A percentile compares a stretch with the other conserved stretches of the same genome.
Evolutionary conservation across 2,888 invertebrate species (phyloP).

Genomic region (Athripsodes cinereus): DNA sequence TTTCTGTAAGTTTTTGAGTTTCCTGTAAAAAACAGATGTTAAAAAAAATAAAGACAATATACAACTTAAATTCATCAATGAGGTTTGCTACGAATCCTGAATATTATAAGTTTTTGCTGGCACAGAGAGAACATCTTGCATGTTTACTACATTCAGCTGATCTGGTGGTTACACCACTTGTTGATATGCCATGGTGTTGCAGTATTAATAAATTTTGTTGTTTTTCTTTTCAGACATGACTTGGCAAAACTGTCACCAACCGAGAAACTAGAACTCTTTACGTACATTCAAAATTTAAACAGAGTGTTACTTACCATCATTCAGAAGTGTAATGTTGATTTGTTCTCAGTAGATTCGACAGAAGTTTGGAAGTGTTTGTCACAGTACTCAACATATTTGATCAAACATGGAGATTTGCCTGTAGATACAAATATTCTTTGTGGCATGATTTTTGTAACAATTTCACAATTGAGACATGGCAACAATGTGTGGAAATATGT

Average conservation of each 20-base stretch:
- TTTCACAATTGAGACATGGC: slow-evolving; percentile 33
- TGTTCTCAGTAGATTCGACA: slow-evolving; percentile 19
- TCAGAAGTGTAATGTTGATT: slow-evolving; percentile 34
- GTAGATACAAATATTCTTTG: slow-evolving; percentile 52
- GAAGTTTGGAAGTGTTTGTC: slow-evolving; percentile 28
- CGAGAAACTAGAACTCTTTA: slow-evolving; percentile 24
- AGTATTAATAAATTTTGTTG: too few relatives aligned
- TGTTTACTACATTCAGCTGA: too few relatives aligned
- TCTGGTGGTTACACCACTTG: too few relatives aligned
- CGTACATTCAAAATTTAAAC: slow-evolving; percentile 39
- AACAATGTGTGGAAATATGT: slow-evolving; percentile 24
- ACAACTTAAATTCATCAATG: too few relatives aligned
- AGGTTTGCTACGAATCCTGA: too few relatives aligned
- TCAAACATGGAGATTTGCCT: slow-evolving; percentile 39
- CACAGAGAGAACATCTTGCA: too few relatives aligned
- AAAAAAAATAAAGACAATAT: too few relatives aligned
- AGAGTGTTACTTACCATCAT: slow-evolving; percentile 37
- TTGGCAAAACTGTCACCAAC: slow-evolving; percentile 26
- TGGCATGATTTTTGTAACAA: slow-evolving; percentile 42
- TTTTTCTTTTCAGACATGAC: slow-evolving; percentile 15
- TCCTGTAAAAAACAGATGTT: too few relatives aligned
- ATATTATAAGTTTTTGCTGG: too few relatives aligned
- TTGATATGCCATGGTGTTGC: too few relatives aligned
- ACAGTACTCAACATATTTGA: slow-evolving; percentile 14
- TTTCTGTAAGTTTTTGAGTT: too few relatives aligned